Evolutionary conservation across 2,113 vertebrate species (phyloP).

Genomic region (Rallus limicola): DNA sequence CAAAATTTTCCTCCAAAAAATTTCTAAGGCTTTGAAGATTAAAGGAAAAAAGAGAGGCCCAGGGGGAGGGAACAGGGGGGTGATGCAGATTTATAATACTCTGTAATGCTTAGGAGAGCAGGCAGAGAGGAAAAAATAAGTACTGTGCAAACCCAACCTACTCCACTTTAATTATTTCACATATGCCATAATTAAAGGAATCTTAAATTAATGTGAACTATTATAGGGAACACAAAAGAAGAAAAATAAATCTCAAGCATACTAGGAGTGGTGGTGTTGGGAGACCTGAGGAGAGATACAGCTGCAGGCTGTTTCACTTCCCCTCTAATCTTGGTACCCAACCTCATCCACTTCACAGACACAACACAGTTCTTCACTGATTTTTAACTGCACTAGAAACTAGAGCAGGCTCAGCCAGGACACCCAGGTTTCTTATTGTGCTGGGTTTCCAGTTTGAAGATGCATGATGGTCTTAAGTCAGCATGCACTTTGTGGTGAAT

Average conservation of each 20-base stretch:
- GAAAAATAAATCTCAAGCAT: neutral
- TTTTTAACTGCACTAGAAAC: neutral
- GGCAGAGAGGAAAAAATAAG: neutral
- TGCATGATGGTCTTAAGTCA: neutral
- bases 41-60: neutral
- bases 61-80: no score
- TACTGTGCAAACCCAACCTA: slow-evolving; percentile 1
- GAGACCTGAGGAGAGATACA: neutral
- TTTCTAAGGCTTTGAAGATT: slow-evolving; percentile 16
- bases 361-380: neutral
- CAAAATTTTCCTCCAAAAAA: neutral
- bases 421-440: neutral
- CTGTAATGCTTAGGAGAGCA: slow-evolving; percentile 17
- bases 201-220: slow-evolving; percentile 35
- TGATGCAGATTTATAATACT: neutral
- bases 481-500: neutral
- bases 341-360: rapidly evolving
- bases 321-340: neutral
- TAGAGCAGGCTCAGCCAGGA: neutral
- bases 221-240: neutral
- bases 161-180: slow-evolving; percentile 10
- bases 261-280: neutral
- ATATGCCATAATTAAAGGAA: slow-evolving; percentile 26
- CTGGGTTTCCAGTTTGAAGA: neutral
- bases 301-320: neutral